Percentiles rank a stretch among this genome's conserved stretches.
These are phyloP conservation scores for Danionella dracula DNA, from an alignment of 2,797 vertebrate genomes.

Conservation along the genomic window DNA sequence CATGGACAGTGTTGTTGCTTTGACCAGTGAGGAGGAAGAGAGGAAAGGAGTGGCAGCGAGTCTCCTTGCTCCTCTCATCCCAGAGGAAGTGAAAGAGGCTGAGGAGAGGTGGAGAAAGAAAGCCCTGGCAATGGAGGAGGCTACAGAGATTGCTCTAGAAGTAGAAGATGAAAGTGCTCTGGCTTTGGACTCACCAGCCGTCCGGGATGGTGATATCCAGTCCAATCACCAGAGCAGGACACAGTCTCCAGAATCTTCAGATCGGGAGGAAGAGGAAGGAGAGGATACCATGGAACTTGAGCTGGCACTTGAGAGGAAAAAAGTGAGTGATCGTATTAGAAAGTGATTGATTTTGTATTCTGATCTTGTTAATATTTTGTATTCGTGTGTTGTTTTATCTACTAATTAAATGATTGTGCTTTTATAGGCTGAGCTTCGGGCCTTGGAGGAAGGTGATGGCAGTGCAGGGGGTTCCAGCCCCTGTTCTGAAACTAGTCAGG, in stretches of 20 bases:
- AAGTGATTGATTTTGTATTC: not conserved
- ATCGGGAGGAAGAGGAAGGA: constrained; percentile 79
- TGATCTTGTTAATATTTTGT: too few species aligned
- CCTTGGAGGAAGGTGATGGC: constrained; percentile 91
- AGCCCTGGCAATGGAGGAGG: constrained; percentile 80
- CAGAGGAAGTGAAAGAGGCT: constrained; percentile 86
- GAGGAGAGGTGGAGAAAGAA: constrained; percentile 94
- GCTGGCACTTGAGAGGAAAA: constrained; percentile 91
- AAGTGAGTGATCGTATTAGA: constrained; percentile 69
- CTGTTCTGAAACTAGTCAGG: constrained; percentile 86
- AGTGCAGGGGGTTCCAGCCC: constrained; percentile 90
- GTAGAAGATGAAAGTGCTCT: constrained; percentile 62
- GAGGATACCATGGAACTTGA: constrained; percentile 92
- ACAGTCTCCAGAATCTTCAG: constrained; percentile 74
- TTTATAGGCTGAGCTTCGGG: constrained; percentile 87
- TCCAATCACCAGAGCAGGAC: constrained; percentile 77
- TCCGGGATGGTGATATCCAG: constrained; percentile 67
- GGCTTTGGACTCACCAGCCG: constrained; percentile 43
- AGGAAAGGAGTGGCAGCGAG: constrained; percentile 85
- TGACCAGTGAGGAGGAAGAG: constrained; percentile 89
- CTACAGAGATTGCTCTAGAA: constrained; percentile 56
- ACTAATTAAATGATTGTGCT: not conserved
- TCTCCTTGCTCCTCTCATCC: constrained; percentile 86
- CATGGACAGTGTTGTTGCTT: constrained; percentile 88
- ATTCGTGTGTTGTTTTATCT: not conserved